These are phyloP conservation scores for Hydrotaea diabolus DNA, from an alignment of 2,888 invertebrate species.

Conservation along the genomic window DNA sequence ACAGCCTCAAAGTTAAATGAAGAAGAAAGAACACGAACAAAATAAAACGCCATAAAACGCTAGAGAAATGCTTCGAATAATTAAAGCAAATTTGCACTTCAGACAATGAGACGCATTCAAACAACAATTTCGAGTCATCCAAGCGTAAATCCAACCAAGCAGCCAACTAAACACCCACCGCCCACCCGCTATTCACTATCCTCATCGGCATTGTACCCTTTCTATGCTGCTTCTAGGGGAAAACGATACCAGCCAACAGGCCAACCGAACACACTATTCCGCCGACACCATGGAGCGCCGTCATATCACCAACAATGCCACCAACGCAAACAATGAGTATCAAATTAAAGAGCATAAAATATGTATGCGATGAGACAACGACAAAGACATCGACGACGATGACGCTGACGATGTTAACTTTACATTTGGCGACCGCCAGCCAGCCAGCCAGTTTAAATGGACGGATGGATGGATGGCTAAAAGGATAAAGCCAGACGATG, in stretches of 20 bases:
- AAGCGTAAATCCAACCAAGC: background rate
- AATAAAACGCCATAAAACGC: constrained; percentile 14
- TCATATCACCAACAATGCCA: constrained; percentile 43
- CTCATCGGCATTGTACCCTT: no score
- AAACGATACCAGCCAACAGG: constrained; percentile 13
- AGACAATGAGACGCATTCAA: constrained; percentile 71
- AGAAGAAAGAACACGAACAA: constrained; percentile 7
- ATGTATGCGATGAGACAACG: constrained; percentile 33
- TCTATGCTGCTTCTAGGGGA: constrained; percentile 19
- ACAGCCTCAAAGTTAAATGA: constrained; percentile 46
- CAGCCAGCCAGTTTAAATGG: background rate
- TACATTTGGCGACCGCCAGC: constrained; percentile 6
- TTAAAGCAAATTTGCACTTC: constrained; percentile 80
- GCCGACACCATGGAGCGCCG: background rate
- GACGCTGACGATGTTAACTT: constrained; percentile 27
- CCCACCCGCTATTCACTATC: background rate
- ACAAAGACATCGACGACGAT: constrained; percentile 42
- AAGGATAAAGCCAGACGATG: background rate
- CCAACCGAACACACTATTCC: background rate
- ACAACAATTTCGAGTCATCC: constrained; percentile 27
- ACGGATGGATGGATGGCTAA: background rate
- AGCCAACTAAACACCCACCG: background rate
- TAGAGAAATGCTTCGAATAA: constrained; percentile 72
- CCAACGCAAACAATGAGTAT: constrained; percentile 24
- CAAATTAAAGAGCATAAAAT: constrained; percentile 48